Conservation (phyloP, 2,113 vertebrate species). For the Eleginops maclovinus region DNA sequence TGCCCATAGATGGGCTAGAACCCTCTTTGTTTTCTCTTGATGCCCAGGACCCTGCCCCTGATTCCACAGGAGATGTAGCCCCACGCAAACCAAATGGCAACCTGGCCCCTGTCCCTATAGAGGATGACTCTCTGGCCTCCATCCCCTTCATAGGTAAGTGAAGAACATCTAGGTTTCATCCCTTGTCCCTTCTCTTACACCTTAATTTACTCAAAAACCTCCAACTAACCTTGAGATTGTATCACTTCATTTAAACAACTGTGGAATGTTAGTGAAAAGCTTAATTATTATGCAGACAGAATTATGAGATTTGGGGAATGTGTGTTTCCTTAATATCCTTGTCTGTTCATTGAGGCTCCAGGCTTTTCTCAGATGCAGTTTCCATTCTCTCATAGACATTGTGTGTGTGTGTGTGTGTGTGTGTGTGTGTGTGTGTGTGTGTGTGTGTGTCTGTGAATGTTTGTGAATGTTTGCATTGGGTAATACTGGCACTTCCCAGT, state of each 20-base stretch:
- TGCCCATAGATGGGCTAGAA: constrained; percentile 86
- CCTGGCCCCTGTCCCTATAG: constrained; percentile 85
- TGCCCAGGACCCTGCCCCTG: constrained; percentile 62
- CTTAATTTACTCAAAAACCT: constrained; percentile 19
- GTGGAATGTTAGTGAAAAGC: constrained; percentile 33
- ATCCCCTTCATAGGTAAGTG: constrained; percentile 97
- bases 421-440: constrained; percentile 22
- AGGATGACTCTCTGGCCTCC: constrained; percentile 94
- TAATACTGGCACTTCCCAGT: constrained; percentile 52
- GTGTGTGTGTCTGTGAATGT: constrained; percentile 18
- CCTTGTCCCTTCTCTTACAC: not conserved
- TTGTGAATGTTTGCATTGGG: constrained; percentile 43
- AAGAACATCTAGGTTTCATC: not conserved
- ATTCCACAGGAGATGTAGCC: constrained; percentile 59
- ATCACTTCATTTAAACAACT: not conserved
- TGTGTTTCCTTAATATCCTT: constrained; percentile 61
- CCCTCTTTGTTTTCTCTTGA: constrained; percentile 78
- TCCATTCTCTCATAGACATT: constrained; percentile 35
- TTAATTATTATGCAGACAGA: constrained; percentile 44
- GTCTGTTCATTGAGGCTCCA: constrained; percentile 40
- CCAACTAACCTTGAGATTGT: constrained; percentile 23
- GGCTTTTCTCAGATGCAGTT: constrained; percentile 37
- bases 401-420: constrained; percentile 45
- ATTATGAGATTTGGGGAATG: constrained; percentile 33
- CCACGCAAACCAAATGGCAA: constrained; percentile 77